Conservation (phyloP, 2,113 vertebrate species). For the Acrocephalus kingi region DNA sequence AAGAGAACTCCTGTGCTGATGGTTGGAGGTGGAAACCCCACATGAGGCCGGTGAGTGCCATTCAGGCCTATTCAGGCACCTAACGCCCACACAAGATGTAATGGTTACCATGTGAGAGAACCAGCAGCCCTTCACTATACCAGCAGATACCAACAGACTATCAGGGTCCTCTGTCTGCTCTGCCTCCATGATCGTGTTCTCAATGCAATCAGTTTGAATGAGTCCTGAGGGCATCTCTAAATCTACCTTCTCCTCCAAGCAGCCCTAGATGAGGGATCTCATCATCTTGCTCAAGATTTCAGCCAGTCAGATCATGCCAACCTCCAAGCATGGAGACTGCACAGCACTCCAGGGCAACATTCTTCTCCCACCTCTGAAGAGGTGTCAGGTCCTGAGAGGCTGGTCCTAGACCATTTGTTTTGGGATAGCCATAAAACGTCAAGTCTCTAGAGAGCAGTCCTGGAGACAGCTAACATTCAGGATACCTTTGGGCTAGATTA, state of each 20-base stretch:
- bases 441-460: not conserved
- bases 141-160: slow-evolving; percentile 67
- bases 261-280: not conserved
- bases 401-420: not conserved
- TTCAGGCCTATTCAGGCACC: not conserved
- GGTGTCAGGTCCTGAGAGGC: not conserved
- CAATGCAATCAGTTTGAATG: not conserved
- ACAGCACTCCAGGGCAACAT: not conserved
- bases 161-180: not conserved
- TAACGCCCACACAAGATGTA: not conserved
- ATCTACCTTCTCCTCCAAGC: not conserved
- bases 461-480: not conserved
- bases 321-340: not conserved
- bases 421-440: not conserved
- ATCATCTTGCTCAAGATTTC: not conserved
- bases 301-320: not conserved
- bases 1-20: not conserved
- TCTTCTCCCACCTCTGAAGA: not conserved
- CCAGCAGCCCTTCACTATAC: not conserved
- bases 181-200: not conserved
- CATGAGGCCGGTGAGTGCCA: not conserved
- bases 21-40: not conserved
- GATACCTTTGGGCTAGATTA: not conserved
- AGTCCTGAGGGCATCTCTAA: not conserved
- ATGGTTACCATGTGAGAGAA: not conserved